A percentile compares a stretch with the other conserved stretches of the same genome.
These are phyloP conservation scores for Drosophila multiciliata DNA, from an alignment of 2,888 invertebrate species.

Conservation along the genomic window DNA sequence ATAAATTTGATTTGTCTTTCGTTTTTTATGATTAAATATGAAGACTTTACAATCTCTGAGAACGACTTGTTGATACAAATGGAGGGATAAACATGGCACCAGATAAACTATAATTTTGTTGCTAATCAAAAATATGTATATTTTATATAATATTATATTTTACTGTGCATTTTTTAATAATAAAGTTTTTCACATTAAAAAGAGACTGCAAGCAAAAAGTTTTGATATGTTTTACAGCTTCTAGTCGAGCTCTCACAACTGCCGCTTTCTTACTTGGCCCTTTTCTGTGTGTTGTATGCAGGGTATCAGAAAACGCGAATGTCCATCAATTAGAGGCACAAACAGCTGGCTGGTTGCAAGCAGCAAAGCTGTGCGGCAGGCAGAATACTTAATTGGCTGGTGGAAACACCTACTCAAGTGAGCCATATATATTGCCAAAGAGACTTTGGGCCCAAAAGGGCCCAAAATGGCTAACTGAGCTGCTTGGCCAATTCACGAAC, in stretches of 20 bases:
- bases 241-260: neutral
- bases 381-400: slow-evolving; percentile 53
- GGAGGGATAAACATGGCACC: too few species aligned
- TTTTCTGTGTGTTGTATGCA: neutral
- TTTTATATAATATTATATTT: neutral
- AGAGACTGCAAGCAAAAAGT: neutral
- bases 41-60: neutral
- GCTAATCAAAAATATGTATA: neutral
- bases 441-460: slow-evolving; percentile 15
- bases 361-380: neutral
- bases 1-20: neutral
- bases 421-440: slow-evolving; percentile 20
- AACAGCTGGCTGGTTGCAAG: slow-evolving; percentile 28
- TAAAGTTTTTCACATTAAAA: neutral
- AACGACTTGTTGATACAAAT: neutral
- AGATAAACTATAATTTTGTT: neutral
- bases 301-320: slow-evolving; percentile 17
- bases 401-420: slow-evolving; percentile 52
- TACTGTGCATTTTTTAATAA: neutral
- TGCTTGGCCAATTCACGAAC: slow-evolving; percentile 12
- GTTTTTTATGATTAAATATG: neutral
- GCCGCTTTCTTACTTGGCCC: neutral
- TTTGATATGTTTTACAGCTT: neutral
- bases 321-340: slow-evolving; percentile 54
- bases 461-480: slow-evolving; percentile 20